Evolutionary conservation across 2,888 invertebrate species (phyloP).

Genomic region (Ornithoptera alexandrae): DNA sequence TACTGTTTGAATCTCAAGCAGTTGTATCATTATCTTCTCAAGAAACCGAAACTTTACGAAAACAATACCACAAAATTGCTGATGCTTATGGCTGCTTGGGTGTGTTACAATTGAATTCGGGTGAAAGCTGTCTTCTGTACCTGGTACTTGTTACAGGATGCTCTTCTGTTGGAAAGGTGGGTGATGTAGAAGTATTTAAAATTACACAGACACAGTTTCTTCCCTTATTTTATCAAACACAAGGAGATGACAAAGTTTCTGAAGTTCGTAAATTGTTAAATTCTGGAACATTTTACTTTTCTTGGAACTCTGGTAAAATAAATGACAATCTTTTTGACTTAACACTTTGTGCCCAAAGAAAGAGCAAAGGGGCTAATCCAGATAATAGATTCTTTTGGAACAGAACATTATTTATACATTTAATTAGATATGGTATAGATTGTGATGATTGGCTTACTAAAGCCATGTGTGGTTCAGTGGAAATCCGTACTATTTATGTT

Average conservation of each 20-base stretch:
- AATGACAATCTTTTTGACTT: constrained; percentile 87
- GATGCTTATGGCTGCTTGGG: constrained; percentile 99
- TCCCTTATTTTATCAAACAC: constrained; percentile 87
- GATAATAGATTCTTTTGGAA: constrained; percentile 99
- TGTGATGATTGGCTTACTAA: constrained; percentile 95
- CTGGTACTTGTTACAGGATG: constrained; percentile 97
- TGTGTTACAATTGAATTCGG: constrained; percentile 92
- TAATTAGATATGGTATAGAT: constrained; percentile 94
- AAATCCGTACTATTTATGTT: constrained; percentile 98
- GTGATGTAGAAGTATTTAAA: constrained; percentile 96
- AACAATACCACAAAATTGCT: constrained; percentile 92
- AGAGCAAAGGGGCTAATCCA: constrained; percentile 87
- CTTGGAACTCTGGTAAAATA: constrained; percentile 83
- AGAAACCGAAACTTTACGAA: constrained; percentile 94
- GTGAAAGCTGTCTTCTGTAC: constrained; percentile 91
- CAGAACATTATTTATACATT: constrained; percentile 95
- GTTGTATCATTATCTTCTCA: constrained; percentile 91
- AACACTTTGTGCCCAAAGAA: constrained; percentile 95
- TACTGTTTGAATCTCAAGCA: constrained; percentile 95
- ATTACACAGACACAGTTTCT: constrained; percentile 95
- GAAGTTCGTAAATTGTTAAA: constrained; percentile 92
- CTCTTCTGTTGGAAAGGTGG: constrained; percentile 97
- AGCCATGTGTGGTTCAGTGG: constrained; percentile 98
- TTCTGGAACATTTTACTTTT: constrained; percentile 99
- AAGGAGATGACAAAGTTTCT: constrained; percentile 81